A percentile compares a stretch with the other conserved stretches of the same genome.
These are phyloP conservation scores for Dolichallabes microphthalmus DNA, from an alignment of 2,113 vertebrate species.

Conservation along the genomic window DNA sequence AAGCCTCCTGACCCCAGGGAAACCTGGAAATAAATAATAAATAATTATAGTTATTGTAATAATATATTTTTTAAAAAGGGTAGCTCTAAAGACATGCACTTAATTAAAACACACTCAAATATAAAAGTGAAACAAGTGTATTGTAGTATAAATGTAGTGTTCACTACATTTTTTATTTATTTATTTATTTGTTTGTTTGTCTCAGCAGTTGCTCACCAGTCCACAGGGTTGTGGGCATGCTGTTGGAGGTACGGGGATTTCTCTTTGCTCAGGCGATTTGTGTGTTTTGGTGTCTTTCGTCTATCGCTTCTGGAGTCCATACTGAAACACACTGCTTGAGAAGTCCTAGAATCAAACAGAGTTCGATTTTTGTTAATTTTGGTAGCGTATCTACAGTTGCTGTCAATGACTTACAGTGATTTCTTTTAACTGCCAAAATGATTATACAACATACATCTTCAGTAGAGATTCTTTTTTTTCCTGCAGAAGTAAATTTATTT, in stretches of 20 bases:
- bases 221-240: constrained; percentile 91
- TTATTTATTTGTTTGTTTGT: neutral
- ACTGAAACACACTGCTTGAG: constrained; percentile 58
- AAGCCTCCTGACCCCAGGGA: constrained; percentile 91
- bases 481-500: no score
- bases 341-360: constrained; percentile 64
- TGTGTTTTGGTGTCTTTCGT: constrained; percentile 50
- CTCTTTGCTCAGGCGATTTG: constrained; percentile 83
- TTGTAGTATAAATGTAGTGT: neutral
- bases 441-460: no score
- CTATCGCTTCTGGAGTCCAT: constrained; percentile 78
- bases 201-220: constrained; percentile 78
- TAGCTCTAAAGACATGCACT: neutral
- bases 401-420: no score
- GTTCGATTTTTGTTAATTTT: neutral
- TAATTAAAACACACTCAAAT: neutral
- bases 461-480: no score
- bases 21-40: constrained; percentile 70
- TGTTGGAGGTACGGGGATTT: constrained; percentile 89
- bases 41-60: no score
- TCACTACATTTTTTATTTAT: neutral
- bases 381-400: neutral
- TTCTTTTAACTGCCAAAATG: no score
- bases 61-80: neutral
- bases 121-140: no score